These are phyloP conservation scores for Talpa occidentalis DNA, from an alignment of 2,113 vertebrate species.

Conservation along the genomic window DNA sequence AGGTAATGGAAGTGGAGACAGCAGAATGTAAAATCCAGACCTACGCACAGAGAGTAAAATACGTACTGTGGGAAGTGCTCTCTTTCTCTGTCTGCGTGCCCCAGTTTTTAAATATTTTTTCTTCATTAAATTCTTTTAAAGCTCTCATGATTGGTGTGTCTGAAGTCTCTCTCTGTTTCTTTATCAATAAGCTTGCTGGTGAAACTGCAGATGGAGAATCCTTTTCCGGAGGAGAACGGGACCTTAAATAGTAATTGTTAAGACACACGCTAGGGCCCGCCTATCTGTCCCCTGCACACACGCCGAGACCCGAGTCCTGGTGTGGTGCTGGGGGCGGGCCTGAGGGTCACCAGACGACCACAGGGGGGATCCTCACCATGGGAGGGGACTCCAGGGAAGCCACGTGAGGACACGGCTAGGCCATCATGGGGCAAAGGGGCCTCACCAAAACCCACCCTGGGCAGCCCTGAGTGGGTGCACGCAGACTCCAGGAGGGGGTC, in stretches of 20 bases:
- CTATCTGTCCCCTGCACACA: not conserved
- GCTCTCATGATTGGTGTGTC: conserved; percentile 93
- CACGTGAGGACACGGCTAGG: not conserved
- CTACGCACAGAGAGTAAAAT: not conserved
- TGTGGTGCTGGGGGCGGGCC: not conserved
- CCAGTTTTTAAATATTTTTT: conserved; percentile 91
- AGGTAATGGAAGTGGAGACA: not conserved
- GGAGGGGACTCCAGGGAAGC: not conserved
- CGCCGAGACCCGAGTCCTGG: not conserved
- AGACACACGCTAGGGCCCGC: not conserved
- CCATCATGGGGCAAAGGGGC: not conserved
- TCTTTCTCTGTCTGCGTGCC: conserved; percentile 88
- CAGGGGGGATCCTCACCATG: not conserved
- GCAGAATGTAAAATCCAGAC: not conserved
- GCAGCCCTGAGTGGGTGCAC: not conserved
- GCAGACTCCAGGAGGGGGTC: not conserved
- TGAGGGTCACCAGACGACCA: not conserved
- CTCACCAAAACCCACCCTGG: not conserved
- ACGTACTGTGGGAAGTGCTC: conserved; percentile 83
- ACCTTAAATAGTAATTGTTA: conserved; percentile 74
- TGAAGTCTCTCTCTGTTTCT: conserved; percentile 85
- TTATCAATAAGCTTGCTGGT: conserved; percentile 72
- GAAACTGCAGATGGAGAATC: conserved; percentile 80
- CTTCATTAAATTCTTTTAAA: conserved; percentile 93
- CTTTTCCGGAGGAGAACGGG: conserved; percentile 87